Evolutionary conservation across 2,888 invertebrate genomes (phyloP).

Genomic region (Epinotia demarniana): DNA sequence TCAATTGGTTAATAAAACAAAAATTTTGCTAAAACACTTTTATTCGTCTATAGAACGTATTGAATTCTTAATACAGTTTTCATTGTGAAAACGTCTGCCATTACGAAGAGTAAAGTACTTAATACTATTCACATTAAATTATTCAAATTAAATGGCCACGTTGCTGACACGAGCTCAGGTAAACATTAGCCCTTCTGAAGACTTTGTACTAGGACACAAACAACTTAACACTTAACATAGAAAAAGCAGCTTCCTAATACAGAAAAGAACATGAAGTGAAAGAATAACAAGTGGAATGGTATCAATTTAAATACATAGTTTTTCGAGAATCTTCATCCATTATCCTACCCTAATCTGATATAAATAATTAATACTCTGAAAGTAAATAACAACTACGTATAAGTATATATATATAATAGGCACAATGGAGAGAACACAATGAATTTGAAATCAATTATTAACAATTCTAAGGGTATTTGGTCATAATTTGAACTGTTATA

Average conservation of each 20-base stretch:
- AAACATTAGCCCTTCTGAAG: conserved; percentile 62
- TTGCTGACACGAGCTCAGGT: conserved; percentile 69
- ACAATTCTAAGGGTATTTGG: conserved; percentile 49
- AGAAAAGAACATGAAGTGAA: conserved; percentile 66
- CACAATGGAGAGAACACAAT: conserved; percentile 67
- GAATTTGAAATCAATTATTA: conserved; percentile 47
- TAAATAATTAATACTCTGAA: conserved; percentile 69
- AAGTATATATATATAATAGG: conserved; percentile 61
- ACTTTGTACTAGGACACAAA: conserved; percentile 78
- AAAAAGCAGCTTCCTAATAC: conserved; percentile 57
- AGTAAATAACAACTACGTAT: conserved; percentile 65
- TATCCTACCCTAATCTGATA: conserved; percentile 59
- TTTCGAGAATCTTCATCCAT: conserved; percentile 67
- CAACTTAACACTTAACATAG: conserved; percentile 61
- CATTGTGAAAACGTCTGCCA: conserved; percentile 65
- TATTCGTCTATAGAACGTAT: conserved; percentile 79
- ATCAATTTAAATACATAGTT: conserved; percentile 51
- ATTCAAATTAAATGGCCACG: conserved; percentile 81
- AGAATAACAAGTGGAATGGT: conserved; percentile 78
- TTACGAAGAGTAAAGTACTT: conserved; percentile 73
- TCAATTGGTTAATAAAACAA: conserved; percentile 46
- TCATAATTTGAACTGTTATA: conserved; percentile 46
- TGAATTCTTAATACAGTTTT: conserved; percentile 70
- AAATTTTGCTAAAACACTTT: conserved; percentile 74
- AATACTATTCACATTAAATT: conserved; percentile 65